phyloP scores from a whole-genome alignment of 2,113 vertebrate genomes.

The Anoplopoma fimbria region DNA sequence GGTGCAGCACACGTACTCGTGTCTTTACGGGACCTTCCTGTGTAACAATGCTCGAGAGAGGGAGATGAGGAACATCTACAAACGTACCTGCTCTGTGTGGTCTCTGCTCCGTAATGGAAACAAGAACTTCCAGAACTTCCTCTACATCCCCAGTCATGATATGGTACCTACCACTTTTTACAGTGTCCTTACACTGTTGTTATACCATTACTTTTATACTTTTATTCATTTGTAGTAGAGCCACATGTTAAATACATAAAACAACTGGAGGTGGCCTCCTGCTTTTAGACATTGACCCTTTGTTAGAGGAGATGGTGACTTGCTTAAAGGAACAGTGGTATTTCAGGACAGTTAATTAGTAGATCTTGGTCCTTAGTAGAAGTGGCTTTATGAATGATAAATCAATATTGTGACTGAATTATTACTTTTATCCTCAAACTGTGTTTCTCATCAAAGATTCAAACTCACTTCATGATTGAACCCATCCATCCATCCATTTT shows the following conservation, averaged over 20 bases:
- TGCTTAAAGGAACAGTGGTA: neutral
- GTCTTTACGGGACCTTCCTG: constrained; percentile 97
- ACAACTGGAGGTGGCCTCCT: neutral
- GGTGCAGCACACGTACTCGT: constrained; percentile 98
- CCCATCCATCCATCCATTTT: too few species aligned
- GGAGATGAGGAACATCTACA: constrained; percentile 93
- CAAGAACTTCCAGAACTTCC: constrained; percentile 99
- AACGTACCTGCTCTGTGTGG: constrained; percentile 96
- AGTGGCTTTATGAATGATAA: too few species aligned
- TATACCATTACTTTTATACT: neutral
- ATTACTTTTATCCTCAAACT: constrained; percentile 4
- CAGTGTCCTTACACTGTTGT: neutral
- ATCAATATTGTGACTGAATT: neutral
- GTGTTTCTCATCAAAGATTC: constrained; percentile 7
- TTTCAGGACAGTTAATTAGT: too few species aligned
- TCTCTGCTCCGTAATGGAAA: constrained; percentile 95
- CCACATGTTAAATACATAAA: neutral
- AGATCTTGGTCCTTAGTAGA: too few species aligned
- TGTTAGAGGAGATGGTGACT: constrained; percentile 1
- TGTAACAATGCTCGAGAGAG: constrained; percentile 96
- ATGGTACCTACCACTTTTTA: constrained; percentile 81
- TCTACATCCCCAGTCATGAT: constrained; percentile 94
- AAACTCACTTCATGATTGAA: neutral
- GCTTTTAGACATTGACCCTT: neutral
- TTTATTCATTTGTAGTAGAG: neutral